Evolutionary conservation across 1,140 invertebrate species (phyloP).

Genomic region (Tetragonula clypearis): DNA sequence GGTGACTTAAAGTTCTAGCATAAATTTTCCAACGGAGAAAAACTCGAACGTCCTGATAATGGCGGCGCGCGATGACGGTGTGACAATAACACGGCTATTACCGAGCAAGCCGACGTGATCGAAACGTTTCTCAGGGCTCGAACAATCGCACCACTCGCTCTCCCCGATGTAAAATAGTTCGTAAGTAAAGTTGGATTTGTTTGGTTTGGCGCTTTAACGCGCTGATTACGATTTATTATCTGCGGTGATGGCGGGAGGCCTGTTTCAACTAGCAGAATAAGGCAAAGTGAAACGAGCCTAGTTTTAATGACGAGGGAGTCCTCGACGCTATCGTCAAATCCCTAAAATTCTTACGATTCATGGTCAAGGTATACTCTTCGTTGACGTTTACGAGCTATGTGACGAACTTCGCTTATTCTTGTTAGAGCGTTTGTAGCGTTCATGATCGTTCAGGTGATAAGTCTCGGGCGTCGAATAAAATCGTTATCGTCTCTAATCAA

Average conservation of each 20-base stretch:
- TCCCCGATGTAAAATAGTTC: neutral
- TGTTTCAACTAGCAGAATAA: neutral
- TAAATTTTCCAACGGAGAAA: slow-evolving; percentile 54
- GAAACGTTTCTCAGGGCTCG: neutral
- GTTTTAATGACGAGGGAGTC: slow-evolving; percentile 51
- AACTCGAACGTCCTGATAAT: slow-evolving; percentile 45
- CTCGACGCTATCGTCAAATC: slow-evolving; percentile 41
- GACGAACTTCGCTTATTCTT: neutral
- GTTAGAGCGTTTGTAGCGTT: neutral
- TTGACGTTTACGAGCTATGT: neutral
- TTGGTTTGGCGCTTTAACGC: slow-evolving; percentile 24
- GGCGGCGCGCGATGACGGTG: slow-evolving; percentile 35
- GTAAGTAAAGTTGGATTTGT: slow-evolving; percentile 27
- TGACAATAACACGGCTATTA: slow-evolving; percentile 55
- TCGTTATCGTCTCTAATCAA: too few relatives aligned
- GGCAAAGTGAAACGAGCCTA: slow-evolving; percentile 45
- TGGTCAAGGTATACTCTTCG: neutral
- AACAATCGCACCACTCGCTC: neutral
- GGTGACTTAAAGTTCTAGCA: slow-evolving; percentile 48
- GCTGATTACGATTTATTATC: slow-evolving; percentile 52
- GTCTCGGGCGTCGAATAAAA: neutral
- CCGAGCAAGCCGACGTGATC: slow-evolving; percentile 40
- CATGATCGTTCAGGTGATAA: neutral
- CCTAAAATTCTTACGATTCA: slow-evolving; percentile 51
- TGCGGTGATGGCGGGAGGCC: neutral